These are phyloP conservation scores for Ephestia elutella DNA, from an alignment of 1,140 invertebrate species.

Conservation along the genomic window DNA sequence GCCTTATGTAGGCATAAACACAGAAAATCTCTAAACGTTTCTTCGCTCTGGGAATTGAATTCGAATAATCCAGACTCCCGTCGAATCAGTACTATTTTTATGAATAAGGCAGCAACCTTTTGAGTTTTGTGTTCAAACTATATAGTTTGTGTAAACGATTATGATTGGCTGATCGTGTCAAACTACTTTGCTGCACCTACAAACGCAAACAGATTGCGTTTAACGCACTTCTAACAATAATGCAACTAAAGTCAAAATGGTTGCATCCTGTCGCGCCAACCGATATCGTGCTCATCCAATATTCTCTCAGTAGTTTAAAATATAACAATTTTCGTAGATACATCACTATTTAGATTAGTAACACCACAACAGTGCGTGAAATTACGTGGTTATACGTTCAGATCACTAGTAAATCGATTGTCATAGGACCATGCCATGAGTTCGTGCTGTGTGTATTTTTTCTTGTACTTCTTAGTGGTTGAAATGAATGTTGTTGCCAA, in stretches of 20 bases:
- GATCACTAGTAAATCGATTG: not conserved
- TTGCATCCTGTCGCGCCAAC: not conserved
- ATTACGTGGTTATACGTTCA: not conserved
- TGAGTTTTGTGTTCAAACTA: too few relatives aligned
- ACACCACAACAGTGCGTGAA: not conserved
- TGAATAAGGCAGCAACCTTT: too few relatives aligned
- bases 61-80: too few relatives aligned
- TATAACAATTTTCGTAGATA: not conserved
- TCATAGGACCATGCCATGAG: not conserved
- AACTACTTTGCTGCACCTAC: not conserved
- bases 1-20: too few relatives aligned
- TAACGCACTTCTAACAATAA: too few relatives aligned
- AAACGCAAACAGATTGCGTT: too few relatives aligned
- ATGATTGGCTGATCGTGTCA: too few relatives aligned
- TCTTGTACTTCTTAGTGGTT: not conserved
- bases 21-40: too few relatives aligned
- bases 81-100: too few relatives aligned
- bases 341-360: not conserved
- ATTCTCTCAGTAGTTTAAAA: not conserved
- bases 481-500: not conserved
- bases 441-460: not conserved
- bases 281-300: not conserved
- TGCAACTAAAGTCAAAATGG: not conserved
- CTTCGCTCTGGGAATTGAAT: too few relatives aligned
- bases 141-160: too few relatives aligned